Evolutionary conservation across 2,888 invertebrate genomes (phyloP).

Genomic region (Phasia obesa): DNA sequence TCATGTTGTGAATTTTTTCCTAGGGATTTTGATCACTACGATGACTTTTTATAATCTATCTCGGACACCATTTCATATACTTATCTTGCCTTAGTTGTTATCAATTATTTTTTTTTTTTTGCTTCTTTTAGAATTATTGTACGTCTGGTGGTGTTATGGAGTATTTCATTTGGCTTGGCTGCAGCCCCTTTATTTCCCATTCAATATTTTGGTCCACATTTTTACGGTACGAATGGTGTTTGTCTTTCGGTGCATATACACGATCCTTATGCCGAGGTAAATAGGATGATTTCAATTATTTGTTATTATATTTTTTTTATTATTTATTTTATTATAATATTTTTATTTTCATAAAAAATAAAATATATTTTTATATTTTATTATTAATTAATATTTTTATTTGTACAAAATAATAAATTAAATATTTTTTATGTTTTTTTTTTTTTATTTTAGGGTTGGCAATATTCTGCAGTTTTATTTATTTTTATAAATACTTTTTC

Average conservation of each 20-base stretch:
- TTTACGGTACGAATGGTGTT: constrained; percentile 85
- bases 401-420: too few relatives aligned
- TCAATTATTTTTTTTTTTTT: neutral
- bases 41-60: too few relatives aligned
- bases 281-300: neutral
- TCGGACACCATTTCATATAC: too few relatives aligned
- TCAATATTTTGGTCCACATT: constrained; percentile 84
- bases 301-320: neutral
- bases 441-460: constrained; percentile 85
- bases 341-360: constrained; percentile 3
- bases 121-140: constrained; percentile 81
- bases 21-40: too few relatives aligned
- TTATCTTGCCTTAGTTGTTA: too few relatives aligned
- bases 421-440: too few relatives aligned
- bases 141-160: constrained; percentile 83
- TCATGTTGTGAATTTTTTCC: too few relatives aligned
- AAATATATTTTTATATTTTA: too few relatives aligned
- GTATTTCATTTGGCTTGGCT: constrained; percentile 83
- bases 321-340: constrained; percentile 5
- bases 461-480: constrained; percentile 85
- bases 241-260: constrained; percentile 85
- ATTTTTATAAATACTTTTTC: constrained; percentile 84
- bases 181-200: constrained; percentile 83
- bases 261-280: constrained; percentile 84
- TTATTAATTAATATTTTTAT: too few relatives aligned